Conservation (phyloP, 92 coral and sea anemone species). For the Diadumene lineata region DNA sequence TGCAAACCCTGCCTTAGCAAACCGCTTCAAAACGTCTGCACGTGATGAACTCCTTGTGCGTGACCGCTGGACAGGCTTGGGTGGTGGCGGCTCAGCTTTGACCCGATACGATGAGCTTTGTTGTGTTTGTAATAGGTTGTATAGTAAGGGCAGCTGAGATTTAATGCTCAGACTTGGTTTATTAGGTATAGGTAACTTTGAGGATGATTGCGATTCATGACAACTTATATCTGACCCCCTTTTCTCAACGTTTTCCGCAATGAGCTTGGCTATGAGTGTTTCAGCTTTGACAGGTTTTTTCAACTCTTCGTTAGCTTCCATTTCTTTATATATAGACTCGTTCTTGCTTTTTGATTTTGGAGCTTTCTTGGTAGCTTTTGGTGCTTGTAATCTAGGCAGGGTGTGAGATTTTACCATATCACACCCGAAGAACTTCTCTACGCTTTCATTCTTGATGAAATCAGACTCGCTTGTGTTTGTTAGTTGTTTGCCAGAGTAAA, state of each 20-base stretch:
- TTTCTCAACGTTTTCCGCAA: neutral
- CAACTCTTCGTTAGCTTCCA: too few species aligned
- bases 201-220: neutral
- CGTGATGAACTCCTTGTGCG: neutral
- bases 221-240: neutral
- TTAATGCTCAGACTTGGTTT: neutral
- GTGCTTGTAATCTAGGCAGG: too few species aligned
- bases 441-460: too few species aligned
- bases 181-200: neutral
- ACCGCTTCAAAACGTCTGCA: neutral
- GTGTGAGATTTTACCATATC: too few species aligned
- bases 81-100: constrained; percentile 28
- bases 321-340: too few species aligned
- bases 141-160: constrained; percentile 22
- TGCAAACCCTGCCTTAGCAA: constrained; percentile 31
- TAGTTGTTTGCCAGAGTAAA: too few species aligned
- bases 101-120: constrained; percentile 21
- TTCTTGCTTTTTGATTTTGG: too few species aligned
- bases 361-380: too few species aligned
- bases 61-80: constrained; percentile 2
- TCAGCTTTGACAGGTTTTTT: too few species aligned
- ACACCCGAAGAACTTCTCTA: too few species aligned
- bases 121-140: constrained; percentile 16
- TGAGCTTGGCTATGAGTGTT: too few species aligned
- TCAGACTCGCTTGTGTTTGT: too few species aligned